Evolutionary conservation across 30 jellyfish, hydroid and myxozoan genomes (phyloP).

Genomic region (Turritopsis dohrnii): DNA sequence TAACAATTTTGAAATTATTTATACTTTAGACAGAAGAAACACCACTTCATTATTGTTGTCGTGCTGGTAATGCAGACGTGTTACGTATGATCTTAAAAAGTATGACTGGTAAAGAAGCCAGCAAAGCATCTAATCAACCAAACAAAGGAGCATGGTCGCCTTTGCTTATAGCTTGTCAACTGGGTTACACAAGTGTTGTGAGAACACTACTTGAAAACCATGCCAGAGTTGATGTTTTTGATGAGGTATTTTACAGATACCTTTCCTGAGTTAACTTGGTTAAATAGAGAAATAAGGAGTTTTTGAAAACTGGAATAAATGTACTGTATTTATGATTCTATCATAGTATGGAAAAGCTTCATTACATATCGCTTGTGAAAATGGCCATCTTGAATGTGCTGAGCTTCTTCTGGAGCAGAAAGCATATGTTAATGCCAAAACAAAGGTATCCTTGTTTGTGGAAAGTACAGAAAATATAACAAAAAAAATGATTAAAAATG

Average conservation of each 20-base stretch:
- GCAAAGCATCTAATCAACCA: slow-evolving; percentile 66
- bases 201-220: slow-evolving; percentile 51
- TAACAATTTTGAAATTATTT: background rate
- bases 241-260: slow-evolving; percentile 52
- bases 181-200: slow-evolving; percentile 64
- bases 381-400: slow-evolving; percentile 56
- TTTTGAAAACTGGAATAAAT: background rate
- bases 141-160: slow-evolving; percentile 88
- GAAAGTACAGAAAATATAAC: background rate
- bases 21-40: slow-evolving; percentile 48
- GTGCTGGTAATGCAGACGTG: slow-evolving; percentile 65
- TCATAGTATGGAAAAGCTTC: slow-evolving; percentile 84
- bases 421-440: slow-evolving; percentile 80
- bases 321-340: background rate
- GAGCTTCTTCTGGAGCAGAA: slow-evolving; percentile 66
- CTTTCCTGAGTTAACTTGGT: background rate
- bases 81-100: slow-evolving; percentile 48
- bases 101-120: slow-evolving; percentile 52
- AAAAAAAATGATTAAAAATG: background rate
- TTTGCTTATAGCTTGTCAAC: slow-evolving; percentile 54
- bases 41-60: slow-evolving; percentile 75
- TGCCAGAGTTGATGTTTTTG: slow-evolving; percentile 81
- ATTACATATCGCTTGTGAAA: slow-evolving; percentile 69
- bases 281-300: too few species aligned
- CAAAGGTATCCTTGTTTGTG: slow-evolving; percentile 49